Percentiles rank a stretch among this genome's conserved stretches.
Evolutionary conservation across 1,140 invertebrate species (phyloP).

Genomic region (Diabrotica undecimpunctata): DNA sequence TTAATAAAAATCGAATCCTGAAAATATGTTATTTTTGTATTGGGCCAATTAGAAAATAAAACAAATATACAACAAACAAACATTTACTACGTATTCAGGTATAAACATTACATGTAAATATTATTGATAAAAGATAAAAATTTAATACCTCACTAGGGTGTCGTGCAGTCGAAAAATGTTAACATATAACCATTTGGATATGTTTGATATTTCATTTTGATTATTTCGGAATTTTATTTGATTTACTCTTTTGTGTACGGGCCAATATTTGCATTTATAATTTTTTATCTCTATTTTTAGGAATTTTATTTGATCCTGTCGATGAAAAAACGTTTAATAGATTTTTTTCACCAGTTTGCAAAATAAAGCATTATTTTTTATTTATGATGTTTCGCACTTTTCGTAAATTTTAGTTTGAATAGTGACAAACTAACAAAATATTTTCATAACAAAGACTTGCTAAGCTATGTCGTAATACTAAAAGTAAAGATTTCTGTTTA

Average conservation of each 20-base stretch:
- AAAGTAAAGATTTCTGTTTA: too few species aligned
- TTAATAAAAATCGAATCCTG: too few species aligned
- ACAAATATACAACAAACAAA: constrained; percentile 36
- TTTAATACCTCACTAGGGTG: constrained; percentile 15
- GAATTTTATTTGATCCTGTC: too few species aligned
- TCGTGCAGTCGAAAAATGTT: constrained; percentile 5
- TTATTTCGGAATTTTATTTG: constrained; percentile 6
- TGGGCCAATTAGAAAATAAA: background rate
- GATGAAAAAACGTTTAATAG: too few species aligned
- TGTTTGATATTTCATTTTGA: constrained; percentile 20
- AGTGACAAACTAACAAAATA: too few species aligned
- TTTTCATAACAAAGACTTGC: too few species aligned
- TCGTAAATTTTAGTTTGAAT: too few species aligned
- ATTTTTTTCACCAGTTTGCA: too few species aligned
- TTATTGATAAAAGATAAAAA: constrained; percentile 14
- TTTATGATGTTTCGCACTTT: too few species aligned
- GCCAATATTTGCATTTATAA: background rate
- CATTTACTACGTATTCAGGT: constrained; percentile 30
- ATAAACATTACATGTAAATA: constrained; percentile 34
- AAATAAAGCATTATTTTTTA: too few species aligned
- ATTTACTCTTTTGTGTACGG: background rate
- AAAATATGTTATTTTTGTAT: too few species aligned
- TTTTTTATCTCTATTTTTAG: constrained; percentile 5
- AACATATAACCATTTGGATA: constrained; percentile 10
- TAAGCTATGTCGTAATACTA: too few species aligned